These are phyloP conservation scores for Norana najaformis DNA, from an alignment of 2,888 invertebrate species.

Conservation along the genomic window DNA sequence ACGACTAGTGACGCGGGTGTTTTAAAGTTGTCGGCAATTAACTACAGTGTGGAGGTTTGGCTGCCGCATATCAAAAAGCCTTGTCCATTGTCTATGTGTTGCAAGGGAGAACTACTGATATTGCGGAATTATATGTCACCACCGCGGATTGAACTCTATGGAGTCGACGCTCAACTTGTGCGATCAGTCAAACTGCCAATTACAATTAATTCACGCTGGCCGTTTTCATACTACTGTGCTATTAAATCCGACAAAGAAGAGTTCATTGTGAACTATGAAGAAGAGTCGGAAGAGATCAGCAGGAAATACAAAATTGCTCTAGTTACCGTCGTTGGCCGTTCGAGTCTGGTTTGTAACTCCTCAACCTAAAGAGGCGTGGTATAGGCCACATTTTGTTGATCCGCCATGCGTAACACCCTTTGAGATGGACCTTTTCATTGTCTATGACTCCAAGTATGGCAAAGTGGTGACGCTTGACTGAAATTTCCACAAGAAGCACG, in stretches of 20 bases:
- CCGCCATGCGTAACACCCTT: background rate
- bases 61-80: background rate
- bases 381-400: background rate
- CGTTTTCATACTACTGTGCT: background rate
- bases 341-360: background rate
- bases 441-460: background rate
- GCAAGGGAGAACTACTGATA: background rate
- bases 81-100: background rate
- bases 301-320: background rate
- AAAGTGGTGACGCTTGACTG: background rate
- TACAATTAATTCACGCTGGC: background rate
- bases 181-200: background rate
- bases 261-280: background rate
- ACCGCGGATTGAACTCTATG: background rate
- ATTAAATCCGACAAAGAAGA: background rate
- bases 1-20: background rate
- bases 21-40: background rate
- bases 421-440: background rate
- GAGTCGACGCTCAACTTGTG: background rate
- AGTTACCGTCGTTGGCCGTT: background rate
- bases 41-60: background rate
- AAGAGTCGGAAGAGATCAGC: background rate
- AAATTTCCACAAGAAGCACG: background rate
- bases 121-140: background rate
- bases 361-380: background rate